Percentiles rank a stretch among this genome's conserved stretches.
These are phyloP conservation scores for Drosophila miranda DNA, from an alignment of 1,140 invertebrate species.

Conservation along the genomic window DNA sequence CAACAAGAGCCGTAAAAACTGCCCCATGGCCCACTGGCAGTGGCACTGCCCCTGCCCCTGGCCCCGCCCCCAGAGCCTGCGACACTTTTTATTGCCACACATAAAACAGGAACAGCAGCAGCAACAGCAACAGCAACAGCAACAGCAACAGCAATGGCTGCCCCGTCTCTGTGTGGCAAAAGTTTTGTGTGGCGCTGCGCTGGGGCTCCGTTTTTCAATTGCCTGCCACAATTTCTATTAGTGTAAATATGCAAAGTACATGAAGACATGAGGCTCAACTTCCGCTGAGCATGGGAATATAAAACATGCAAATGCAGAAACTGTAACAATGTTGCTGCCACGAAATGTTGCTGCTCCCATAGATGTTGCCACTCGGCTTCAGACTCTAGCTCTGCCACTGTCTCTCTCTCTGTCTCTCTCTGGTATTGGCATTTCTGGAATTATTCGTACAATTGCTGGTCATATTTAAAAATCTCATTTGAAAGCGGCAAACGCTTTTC, in stretches of 20 bases:
- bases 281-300: constrained; percentile 72
- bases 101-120: constrained; percentile 66
- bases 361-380: constrained; percentile 27
- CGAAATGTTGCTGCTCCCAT: constrained; percentile 19
- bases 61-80: constrained; percentile 35
- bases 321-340: constrained; percentile 66
- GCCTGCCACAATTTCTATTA: constrained; percentile 79
- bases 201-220: constrained; percentile 67
- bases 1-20: constrained; percentile 62
- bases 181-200: constrained; percentile 40
- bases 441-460: constrained; percentile 57
- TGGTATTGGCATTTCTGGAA: constrained; percentile 59
- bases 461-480: constrained; percentile 72
- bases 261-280: constrained; percentile 79
- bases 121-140: constrained; percentile 21
- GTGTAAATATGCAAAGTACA: constrained; percentile 81
- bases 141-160: constrained; percentile 24
- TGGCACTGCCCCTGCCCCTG: not conserved
- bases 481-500: constrained; percentile 40
- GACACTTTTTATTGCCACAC: constrained; percentile 74
- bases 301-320: constrained; percentile 53
- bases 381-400: constrained; percentile 2
- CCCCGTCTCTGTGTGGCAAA: constrained; percentile 37
- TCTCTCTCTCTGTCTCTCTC: constrained; percentile 25
- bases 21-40: constrained; percentile 41